phyloP scores from a whole-genome alignment of 1,140 invertebrate genomes.

The Dryas iulia region DNA sequence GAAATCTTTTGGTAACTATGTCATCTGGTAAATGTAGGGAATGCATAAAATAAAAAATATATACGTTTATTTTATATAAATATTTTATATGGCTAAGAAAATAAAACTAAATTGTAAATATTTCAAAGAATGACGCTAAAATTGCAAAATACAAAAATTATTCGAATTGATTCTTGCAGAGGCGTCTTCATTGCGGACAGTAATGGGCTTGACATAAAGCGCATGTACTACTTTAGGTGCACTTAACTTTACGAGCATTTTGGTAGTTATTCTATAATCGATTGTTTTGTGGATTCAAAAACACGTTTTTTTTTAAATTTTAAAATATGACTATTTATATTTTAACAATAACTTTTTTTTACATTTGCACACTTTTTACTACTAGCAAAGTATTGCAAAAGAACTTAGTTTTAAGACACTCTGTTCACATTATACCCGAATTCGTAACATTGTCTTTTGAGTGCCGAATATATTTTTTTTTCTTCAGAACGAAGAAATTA shows the following conservation, averaged over 20 bases:
- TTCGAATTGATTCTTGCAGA: background rate
- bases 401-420: too few relatives aligned
- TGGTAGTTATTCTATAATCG: conserved; percentile 51
- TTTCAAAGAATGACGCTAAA: background rate
- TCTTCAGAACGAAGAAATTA: too few relatives aligned
- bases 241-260: conserved; percentile 52
- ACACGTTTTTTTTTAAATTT: background rate
- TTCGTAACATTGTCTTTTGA: too few relatives aligned
- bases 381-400: too few relatives aligned
- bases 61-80: too few relatives aligned
- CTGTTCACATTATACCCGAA: too few relatives aligned
- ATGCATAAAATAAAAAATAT: too few relatives aligned
- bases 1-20: too few relatives aligned
- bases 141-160: background rate
- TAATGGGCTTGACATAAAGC: conserved; percentile 45
- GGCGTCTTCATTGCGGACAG: conserved; percentile 2
- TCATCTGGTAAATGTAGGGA: too few relatives aligned
- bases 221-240: conserved; percentile 44
- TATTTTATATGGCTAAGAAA: too few relatives aligned
- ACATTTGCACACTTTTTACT: background rate
- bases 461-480: too few relatives aligned
- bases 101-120: too few relatives aligned
- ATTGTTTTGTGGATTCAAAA: background rate
- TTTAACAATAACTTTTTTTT: background rate
- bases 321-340: background rate